Percentiles rank a stretch among this genome's conserved stretches.
phyloP scores from a whole-genome alignment of 2,888 invertebrate genomes.

The Drosophila lutescens region DNA sequence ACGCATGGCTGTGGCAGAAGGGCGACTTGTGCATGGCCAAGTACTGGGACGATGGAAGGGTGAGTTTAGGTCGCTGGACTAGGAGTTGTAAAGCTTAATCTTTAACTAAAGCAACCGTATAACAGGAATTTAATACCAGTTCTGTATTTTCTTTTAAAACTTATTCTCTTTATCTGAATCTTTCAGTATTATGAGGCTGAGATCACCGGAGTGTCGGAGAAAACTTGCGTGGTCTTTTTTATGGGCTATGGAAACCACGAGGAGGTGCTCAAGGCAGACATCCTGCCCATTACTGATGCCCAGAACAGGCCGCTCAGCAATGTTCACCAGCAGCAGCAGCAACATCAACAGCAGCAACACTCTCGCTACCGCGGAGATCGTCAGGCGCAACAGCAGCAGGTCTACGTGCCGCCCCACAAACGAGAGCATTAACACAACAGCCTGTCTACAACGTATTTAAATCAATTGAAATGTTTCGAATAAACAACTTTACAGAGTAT shows the following conservation, averaged over 20 bases:
- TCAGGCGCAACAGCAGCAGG: constrained; percentile 81
- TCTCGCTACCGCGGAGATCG: constrained; percentile 82
- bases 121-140: no score
- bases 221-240: constrained; percentile 93
- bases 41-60: constrained; percentile 96
- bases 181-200: constrained; percentile 91
- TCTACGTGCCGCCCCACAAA: constrained; percentile 85
- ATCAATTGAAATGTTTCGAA: constrained; percentile 61
- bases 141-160: no score
- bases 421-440: constrained; percentile 74
- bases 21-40: constrained; percentile 95
- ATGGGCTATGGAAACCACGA: constrained; percentile 95
- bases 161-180: not conserved
- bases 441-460: constrained; percentile 36
- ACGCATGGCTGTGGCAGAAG: constrained; percentile 88
- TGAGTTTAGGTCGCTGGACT: constrained; percentile 82
- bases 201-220: constrained; percentile 92
- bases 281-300: constrained; percentile 87
- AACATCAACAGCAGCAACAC: constrained; percentile 47
- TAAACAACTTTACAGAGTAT: constrained; percentile 44
- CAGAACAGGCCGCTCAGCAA: constrained; percentile 79
- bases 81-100: no score
- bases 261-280: constrained; percentile 93
- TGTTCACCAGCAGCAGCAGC: constrained; percentile 53
- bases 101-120: no score